Base-by-base conservation (phyloP, 1,140 invertebrate genomes). In the Leucophenga varia region DNA sequence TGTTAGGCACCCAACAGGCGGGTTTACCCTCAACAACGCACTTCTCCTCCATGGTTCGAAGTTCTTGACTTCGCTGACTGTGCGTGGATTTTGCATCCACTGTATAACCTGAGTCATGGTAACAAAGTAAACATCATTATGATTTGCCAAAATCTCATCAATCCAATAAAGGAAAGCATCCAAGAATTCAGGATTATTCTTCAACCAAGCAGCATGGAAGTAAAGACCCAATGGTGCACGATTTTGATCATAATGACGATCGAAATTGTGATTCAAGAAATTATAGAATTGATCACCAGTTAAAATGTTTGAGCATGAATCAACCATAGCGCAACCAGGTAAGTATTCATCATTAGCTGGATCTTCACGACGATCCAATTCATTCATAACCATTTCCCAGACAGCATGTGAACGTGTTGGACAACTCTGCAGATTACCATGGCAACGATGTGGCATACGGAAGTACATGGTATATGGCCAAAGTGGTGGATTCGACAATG, bases 391-490 rank as follows among this genome's bases (percentile, higher is more conserved):
- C 90, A 96, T 95, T 78, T 96, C 93, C 93, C 93, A 96, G 9
- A 95, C 92, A 18, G 93, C 92, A 72, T 95, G 93, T 52, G 81
- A 89, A 72, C 92, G 85, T 1, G 93, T 94, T 12, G 93, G 93
- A 67, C 93, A 96, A 63, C 88, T 91, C 75, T 95, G 93, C 20
- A 92, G 78, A 74, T 96, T 95, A 46, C 93, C 93, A 75, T 95
- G 93, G 68, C 93, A 96, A 43, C 89, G 84, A 68, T 95, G 93
- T 0, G 93, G 93, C 92, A 96, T 96, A 45, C 91, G 84, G 84
- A 95, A 97, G 81, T 96, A 96, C 85, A 97, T 91, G 49, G 93
- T 97, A 82, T 96, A 97, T 5, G 93, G 94, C 93, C 93, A 97
- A 21, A 97, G 82, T 14, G 93, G 93, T 12, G 90, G 91, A 61